These are phyloP conservation scores for Anhinga anhinga DNA, from an alignment of 2,113 vertebrate genomes.

Conservation along the genomic window DNA sequence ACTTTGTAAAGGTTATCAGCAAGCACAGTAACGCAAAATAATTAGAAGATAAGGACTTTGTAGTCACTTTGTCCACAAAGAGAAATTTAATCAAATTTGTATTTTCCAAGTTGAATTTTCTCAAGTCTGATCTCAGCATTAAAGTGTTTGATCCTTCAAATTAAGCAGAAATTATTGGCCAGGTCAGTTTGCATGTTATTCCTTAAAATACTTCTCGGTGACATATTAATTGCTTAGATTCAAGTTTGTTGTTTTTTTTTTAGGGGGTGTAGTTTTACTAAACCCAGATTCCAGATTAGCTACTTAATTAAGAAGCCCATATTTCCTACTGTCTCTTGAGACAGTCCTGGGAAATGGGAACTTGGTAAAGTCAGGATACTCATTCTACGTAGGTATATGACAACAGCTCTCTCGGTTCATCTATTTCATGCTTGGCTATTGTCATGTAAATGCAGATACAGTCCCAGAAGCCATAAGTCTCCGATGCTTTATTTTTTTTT, in stretches of 20 bases:
- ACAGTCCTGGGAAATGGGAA: not conserved
- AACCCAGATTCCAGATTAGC: constrained; percentile 12
- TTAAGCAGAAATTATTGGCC: too few relatives aligned
- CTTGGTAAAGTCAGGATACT: not conserved
- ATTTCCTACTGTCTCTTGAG: not conserved
- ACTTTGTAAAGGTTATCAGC: not conserved
- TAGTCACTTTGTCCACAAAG: not conserved
- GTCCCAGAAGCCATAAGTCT: not conserved
- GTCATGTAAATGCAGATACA: not conserved
- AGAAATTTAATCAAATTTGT: not conserved
- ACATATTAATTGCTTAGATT: constrained; percentile 12
- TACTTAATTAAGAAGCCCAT: constrained; percentile 10
- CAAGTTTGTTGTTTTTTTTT: not conserved
- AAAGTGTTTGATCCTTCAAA: too few relatives aligned
- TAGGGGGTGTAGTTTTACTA: not conserved
- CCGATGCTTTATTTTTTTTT: not conserved
- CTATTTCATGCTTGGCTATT: not conserved
- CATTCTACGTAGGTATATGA: not conserved
- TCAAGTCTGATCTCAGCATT: not conserved
- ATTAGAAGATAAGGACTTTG: not conserved
- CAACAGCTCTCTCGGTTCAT: not conserved
- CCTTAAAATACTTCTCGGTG: constrained; percentile 44
- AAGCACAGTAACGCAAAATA: not conserved
- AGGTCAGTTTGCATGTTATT: constrained; percentile 32
- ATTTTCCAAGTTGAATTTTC: not conserved